Evolutionary conservation across 2,113 vertebrate genomes (phyloP).

Genomic region (Crocuta crocuta): DNA sequence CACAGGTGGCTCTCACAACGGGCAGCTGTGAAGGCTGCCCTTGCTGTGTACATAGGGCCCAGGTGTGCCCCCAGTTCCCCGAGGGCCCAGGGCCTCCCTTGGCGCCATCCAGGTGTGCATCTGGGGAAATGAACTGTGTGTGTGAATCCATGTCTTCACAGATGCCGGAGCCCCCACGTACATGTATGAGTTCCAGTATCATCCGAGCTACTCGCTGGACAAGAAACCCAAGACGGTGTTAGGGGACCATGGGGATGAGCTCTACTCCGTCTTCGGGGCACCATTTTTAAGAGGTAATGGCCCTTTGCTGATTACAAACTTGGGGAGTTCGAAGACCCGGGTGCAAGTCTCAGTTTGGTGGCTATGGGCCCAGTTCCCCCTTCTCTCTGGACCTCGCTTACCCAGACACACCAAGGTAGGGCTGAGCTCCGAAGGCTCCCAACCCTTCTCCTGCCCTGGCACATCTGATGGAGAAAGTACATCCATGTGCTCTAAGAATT

Average conservation of each 20-base stretch:
- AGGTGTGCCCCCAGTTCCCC: too few species aligned
- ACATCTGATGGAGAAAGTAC: too few species aligned
- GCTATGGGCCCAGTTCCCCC: not conserved
- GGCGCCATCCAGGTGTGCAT: accelerated
- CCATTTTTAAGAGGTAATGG: constrained; percentile 84
- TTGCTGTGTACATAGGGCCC: not conserved
- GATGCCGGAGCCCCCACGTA: constrained; percentile 83
- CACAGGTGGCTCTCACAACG: too few species aligned
- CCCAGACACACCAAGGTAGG: accelerated
- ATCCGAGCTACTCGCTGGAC: constrained; percentile 43
- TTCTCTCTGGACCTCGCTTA: not conserved
- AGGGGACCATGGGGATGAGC: constrained; percentile 86
- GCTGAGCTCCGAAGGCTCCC: not conserved
- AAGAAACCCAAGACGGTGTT: constrained; percentile 80
- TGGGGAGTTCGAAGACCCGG: not conserved
- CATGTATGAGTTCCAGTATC: constrained; percentile 87
- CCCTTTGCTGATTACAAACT: not conserved
- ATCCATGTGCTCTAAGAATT: not conserved
- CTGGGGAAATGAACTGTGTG: not conserved
- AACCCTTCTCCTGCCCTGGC: accelerated
- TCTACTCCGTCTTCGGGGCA: constrained; percentile 83
- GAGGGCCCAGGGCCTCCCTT: not conserved
- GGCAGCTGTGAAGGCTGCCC: not conserved
- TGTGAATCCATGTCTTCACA: constrained; percentile 48
- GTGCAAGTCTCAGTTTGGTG: not conserved